phyloP scores from a whole-genome alignment of 2,888 invertebrate genomes.

The Syrphus vitripennis region DNA sequence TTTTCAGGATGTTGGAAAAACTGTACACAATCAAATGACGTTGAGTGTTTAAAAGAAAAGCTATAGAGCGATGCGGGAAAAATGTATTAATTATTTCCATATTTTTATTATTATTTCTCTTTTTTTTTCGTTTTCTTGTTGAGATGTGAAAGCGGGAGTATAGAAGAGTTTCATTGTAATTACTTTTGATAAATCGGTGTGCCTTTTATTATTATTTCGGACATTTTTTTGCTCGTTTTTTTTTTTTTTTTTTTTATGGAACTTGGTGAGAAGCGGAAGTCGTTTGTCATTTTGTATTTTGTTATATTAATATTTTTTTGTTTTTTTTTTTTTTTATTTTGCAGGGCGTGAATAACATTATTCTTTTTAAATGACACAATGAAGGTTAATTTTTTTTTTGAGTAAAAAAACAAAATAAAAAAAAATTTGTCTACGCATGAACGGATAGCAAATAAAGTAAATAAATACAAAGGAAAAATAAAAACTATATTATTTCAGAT shows the following conservation, averaged over 20 bases:
- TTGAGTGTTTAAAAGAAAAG: constrained; percentile 16
- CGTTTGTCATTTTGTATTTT: constrained; percentile 41
- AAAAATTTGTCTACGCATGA: background rate
- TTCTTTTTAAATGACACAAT: background rate
- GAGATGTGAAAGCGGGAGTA: background rate
- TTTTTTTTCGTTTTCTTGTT: background rate
- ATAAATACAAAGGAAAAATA: background rate
- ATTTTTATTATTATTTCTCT: background rate
- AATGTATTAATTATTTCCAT: constrained; percentile 48
- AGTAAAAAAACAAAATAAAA: background rate
- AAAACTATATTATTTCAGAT: too few species aligned
- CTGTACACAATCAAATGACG: background rate
- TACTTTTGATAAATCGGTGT: constrained; percentile 54
- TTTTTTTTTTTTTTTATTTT: too few species aligned
- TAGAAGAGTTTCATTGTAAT: constrained; percentile 14
- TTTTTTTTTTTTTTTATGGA: constrained; percentile 3
- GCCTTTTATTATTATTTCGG: constrained; percentile 22
- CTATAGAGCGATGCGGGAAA: constrained; percentile 21
- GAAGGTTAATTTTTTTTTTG: background rate
- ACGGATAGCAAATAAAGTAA: background rate
- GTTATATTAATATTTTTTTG: constrained; percentile 7
- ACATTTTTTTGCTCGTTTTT: background rate
- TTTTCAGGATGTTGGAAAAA: background rate
- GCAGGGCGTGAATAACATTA: background rate
- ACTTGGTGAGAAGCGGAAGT: constrained; percentile 38